Percentiles rank a stretch among this genome's conserved stretches.
phyloP scores from a whole-genome alignment of 2,113 vertebrate species.

The Pteruthius melanotis region DNA sequence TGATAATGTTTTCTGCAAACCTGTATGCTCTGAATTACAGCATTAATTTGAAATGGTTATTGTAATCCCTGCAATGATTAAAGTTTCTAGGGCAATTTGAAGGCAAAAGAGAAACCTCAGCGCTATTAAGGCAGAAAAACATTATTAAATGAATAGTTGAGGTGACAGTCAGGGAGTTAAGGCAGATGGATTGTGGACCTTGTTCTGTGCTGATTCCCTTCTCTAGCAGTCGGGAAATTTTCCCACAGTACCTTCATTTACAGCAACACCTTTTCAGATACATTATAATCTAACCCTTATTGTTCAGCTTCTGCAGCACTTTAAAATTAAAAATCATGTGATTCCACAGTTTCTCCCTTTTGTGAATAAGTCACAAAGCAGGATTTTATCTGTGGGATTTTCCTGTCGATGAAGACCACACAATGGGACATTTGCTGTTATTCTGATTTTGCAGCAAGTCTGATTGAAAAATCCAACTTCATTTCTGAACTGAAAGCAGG shows the following conservation, averaged over 20 bases:
- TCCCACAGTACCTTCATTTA: neutral
- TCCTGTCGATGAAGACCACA: neutral
- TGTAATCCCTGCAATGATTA: neutral
- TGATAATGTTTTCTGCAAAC: neutral
- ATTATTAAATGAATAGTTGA: neutral
- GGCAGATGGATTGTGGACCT: neutral
- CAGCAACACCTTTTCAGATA: neutral
- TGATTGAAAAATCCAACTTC: neutral
- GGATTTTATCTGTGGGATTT: neutral
- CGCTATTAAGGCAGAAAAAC: neutral
- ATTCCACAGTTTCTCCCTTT: neutral
- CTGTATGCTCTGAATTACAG: neutral
- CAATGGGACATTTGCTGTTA: neutral
- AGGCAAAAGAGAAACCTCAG: neutral
- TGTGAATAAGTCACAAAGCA: neutral
- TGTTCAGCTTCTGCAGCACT: neutral
- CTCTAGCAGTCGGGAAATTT: neutral
- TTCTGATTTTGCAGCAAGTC: neutral
- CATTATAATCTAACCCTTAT: neutral
- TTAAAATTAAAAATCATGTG: neutral
- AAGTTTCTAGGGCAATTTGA: slow-evolving; percentile 1
- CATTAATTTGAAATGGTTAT: slow-evolving; percentile 22
- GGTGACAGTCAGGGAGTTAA: neutral
- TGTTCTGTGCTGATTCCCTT: neutral
- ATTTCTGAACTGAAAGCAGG: neutral